A percentile compares a stretch with the other conserved stretches of the same genome.
Evolutionary conservation across 2,888 invertebrate genomes (phyloP).

Genomic region (Aphodius sticticus): DNA sequence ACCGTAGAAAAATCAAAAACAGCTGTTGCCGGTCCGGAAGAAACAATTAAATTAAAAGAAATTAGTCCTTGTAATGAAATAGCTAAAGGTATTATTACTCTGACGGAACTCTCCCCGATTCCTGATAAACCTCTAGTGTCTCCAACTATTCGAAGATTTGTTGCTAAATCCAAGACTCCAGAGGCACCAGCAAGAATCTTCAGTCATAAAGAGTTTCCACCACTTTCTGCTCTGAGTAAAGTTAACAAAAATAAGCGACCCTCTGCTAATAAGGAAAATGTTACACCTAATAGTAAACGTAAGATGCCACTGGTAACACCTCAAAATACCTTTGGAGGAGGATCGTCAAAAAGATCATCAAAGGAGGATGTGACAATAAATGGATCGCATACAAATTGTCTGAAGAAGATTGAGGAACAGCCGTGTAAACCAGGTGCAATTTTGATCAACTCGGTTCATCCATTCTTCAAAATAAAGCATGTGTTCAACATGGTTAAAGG

Average conservation of each 20-base stretch:
- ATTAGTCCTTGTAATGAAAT: constrained; percentile 4
- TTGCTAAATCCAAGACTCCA: too few relatives aligned
- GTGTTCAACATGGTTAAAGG: neutral
- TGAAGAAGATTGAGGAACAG: neutral
- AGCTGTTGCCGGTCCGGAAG: neutral
- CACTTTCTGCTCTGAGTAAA: neutral
- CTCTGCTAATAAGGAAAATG: neutral
- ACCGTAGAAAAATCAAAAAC: too few relatives aligned
- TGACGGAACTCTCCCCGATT: neutral
- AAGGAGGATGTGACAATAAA: neutral
- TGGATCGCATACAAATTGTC: neutral
- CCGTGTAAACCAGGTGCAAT: neutral
- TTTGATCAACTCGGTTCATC: neutral
- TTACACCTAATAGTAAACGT: neutral
- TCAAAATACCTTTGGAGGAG: neutral
- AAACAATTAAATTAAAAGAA: neutral
- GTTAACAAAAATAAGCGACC: neutral
- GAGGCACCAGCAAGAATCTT: too few relatives aligned
- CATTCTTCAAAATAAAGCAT: neutral
- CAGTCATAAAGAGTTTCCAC: neutral
- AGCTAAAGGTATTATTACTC: neutral
- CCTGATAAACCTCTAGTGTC: too few relatives aligned
- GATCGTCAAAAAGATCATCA: neutral
- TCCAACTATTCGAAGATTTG: too few relatives aligned
- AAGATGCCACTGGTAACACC: neutral